Evolutionary conservation across 1,140 invertebrate genomes (phyloP).

Genomic region (Lutraria rhynchaena): DNA sequence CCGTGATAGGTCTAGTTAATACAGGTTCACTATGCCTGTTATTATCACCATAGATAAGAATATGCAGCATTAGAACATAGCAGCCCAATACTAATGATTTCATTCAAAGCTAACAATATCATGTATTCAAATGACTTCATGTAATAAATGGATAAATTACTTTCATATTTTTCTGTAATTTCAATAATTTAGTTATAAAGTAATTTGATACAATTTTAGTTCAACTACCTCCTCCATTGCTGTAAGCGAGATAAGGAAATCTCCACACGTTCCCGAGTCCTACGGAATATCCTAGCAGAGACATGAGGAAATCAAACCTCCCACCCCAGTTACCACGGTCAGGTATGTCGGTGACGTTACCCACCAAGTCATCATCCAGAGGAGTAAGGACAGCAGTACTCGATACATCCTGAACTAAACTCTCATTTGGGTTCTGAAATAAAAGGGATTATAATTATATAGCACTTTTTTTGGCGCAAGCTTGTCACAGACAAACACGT

Average conservation of each 20-base stretch:
- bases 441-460: background rate
- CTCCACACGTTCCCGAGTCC: slow-evolving; percentile 96
- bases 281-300: slow-evolving; percentile 83
- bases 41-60: no score
- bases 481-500: background rate
- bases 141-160: no score
- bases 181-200: no score
- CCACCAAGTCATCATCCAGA: slow-evolving; percentile 76
- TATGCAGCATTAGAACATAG: no score
- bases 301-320: slow-evolving; percentile 84
- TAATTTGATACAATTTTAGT: no score
- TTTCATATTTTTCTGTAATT: no score
- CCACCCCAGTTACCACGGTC: slow-evolving; percentile 83
- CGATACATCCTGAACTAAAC: slow-evolving; percentile 76
- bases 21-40: no score
- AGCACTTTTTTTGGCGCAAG: background rate
- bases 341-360: slow-evolving; percentile 86
- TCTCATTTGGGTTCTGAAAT: slow-evolving; percentile 72
- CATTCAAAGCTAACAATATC: no score
- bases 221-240: slow-evolving; percentile 96
- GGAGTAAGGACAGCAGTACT: slow-evolving; percentile 78
- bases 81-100: no score
- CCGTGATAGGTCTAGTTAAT: no score
- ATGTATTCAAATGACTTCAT: no score
- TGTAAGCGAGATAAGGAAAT: slow-evolving; percentile 96